Evolutionary conservation across 1,140 invertebrate species (phyloP).

Genomic region (Ceratosolen fusciceps): DNA sequence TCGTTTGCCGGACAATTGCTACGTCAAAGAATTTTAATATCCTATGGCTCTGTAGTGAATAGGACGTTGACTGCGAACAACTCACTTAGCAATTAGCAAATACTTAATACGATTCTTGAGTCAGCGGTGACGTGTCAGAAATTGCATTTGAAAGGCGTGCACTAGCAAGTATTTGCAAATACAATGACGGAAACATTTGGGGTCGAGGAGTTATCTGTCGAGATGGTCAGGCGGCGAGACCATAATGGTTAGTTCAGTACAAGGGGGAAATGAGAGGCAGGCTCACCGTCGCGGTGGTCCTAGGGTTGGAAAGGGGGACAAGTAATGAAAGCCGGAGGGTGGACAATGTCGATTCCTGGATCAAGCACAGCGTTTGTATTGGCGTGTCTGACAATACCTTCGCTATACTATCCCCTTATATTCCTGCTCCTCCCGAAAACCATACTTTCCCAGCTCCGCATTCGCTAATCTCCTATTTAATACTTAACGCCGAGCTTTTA

Average conservation of each 20-base stretch:
- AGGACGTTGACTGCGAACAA: background rate
- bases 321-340: background rate
- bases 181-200: background rate
- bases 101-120: background rate
- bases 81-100: slow-evolving; percentile 54
- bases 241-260: background rate
- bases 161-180: background rate
- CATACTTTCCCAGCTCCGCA: background rate
- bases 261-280: background rate
- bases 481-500: too few species aligned
- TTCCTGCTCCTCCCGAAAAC: background rate
- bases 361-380: background rate
- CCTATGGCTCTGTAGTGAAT: too few species aligned
- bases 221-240: background rate
- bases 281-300: too few species aligned
- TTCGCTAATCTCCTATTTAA: too few species aligned
- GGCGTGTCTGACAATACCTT: background rate
- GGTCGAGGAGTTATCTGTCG: background rate
- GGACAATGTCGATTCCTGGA: background rate
- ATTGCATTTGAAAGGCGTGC: background rate
- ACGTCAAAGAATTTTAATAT: too few species aligned
- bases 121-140: background rate
- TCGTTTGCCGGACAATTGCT: too few species aligned
- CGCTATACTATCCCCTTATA: background rate
- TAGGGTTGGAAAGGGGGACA: too few species aligned